These are phyloP conservation scores for Myxocyprinus asiaticus DNA, from an alignment of 2,113 vertebrate species.

Conservation along the genomic window DNA sequence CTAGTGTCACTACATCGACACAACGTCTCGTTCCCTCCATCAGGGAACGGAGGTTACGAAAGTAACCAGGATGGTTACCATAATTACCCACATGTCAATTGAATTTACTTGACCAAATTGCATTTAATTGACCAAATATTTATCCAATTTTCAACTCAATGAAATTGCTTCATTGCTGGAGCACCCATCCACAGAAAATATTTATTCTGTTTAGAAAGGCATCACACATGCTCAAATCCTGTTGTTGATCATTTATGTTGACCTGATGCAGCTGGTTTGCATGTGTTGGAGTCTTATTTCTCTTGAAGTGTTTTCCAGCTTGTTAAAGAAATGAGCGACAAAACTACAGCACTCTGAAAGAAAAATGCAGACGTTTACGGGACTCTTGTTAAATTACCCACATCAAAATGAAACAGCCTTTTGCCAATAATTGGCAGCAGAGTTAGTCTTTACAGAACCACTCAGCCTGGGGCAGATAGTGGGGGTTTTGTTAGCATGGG, in stretches of 20 bases:
- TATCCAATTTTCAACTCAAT: constrained; percentile 35
- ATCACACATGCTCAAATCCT: constrained; percentile 1
- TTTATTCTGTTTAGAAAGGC: constrained; percentile 21
- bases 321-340: constrained; percentile 59
- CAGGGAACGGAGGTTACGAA: too few species aligned
- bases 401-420: constrained; percentile 62
- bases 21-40: too few species aligned
- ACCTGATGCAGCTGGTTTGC: constrained; percentile 50
- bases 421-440: constrained; percentile 55
- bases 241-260: constrained; percentile 43
- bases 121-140: constrained; percentile 41
- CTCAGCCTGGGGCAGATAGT: constrained; percentile 45
- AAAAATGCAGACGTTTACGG: constrained; percentile 61
- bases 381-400: constrained; percentile 60
- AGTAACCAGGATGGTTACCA: too few species aligned
- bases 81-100: constrained; percentile 19
- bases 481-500: constrained; percentile 9
- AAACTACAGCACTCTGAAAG: constrained; percentile 50
- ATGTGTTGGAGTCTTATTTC: constrained; percentile 48
- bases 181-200: constrained; percentile 24
- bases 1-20: too few species aligned
- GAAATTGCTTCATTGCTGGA: constrained; percentile 14
- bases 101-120: constrained; percentile 20
- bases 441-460: constrained; percentile 51
- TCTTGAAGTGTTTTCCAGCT: constrained; percentile 61